These are phyloP conservation scores for Stenotaenia linearis DNA, from an alignment of 2,888 invertebrate species.

Conservation along the genomic window DNA sequence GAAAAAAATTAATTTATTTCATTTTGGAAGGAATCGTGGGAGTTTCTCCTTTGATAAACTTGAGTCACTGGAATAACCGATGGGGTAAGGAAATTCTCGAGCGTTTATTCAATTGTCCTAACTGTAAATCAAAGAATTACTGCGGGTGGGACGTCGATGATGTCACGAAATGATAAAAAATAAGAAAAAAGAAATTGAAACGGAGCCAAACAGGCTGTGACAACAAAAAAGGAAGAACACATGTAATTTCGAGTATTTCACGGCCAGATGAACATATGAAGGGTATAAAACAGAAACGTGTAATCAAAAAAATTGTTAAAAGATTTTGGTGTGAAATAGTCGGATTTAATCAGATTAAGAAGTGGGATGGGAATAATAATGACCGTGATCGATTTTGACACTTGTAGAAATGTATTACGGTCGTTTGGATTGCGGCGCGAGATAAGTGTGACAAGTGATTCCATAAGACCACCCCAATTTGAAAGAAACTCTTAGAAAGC, in stretches of 20 bases:
- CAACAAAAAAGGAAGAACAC: background rate
- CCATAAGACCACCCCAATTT: conserved; percentile 19
- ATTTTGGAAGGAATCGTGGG: too few relatives aligned
- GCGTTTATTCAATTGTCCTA: background rate
- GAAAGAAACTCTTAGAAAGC: background rate
- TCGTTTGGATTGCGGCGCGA: background rate
- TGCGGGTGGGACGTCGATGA: background rate
- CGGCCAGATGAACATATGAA: background rate
- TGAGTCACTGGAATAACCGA: background rate
- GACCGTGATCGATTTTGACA: background rate
- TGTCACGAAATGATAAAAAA: background rate
- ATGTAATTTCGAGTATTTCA: background rate
- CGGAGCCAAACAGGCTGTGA: background rate
- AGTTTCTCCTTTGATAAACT: too few relatives aligned
- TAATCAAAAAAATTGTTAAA: background rate
- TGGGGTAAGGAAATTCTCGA: background rate
- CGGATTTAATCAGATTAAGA: too few relatives aligned
- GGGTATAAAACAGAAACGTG: background rate
- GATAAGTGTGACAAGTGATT: background rate
- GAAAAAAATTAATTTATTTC: background rate
- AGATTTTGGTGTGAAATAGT: background rate
- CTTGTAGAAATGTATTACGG: background rate
- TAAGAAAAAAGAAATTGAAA: background rate
- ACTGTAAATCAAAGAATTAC: background rate
- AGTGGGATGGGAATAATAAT: too few relatives aligned